Base-by-base conservation (phyloP, 2,113 vertebrate genomes). In the Oryzias celebensis region DNA sequence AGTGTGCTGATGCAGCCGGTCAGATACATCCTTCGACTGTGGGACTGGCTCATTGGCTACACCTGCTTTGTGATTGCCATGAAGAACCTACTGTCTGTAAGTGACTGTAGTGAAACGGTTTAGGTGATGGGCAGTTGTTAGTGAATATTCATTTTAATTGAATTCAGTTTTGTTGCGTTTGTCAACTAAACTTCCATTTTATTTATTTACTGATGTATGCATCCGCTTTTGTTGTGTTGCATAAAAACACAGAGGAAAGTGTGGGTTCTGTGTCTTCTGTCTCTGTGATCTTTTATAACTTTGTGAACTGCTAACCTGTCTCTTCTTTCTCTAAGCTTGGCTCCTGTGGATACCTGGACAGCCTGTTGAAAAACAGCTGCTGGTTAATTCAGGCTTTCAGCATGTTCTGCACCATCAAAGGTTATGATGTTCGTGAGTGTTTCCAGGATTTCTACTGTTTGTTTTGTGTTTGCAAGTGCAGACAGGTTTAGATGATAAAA, bases 321-420 rank as follows among this genome's bases (percentile, higher is more conserved):
- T 22, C 71, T 12, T 14, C 8, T 20, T 45, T 52, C 7, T 7
- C 45, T 42, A 66, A 91, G 91, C 84, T 93, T 0, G 87, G 93
- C 12, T 82, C 88, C 1, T 91, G 91, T 72, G 91, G 58, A 3
- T 91, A 90, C 58, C 85, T 92, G 72, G 87, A 89, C 64, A 76
- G 66, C 3, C 77, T 92, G 53, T 65, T 91, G 64, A 90, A 87
- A 69, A 88, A 88, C 16, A 76, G 86, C 66, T 89, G 91, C 78
- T 91, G 91, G 90, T 73, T 93, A 14, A 89, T 92, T 64, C 92
- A 90, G 51, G 83, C 89, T 1, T 91, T 93, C 52, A 90, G 91
- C 68, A 89, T 92, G 90, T 87, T 89, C 73, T 92, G 91, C 69
- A 91, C 92, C 22, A 91, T 92, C 47, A 82, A 90, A 59, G 93